Evolutionary conservation across 2,797 vertebrate genomes (phyloP), one percentile per base, ranked within the genome.

Genomic region (Rhabdomys pumilio): DNA sequence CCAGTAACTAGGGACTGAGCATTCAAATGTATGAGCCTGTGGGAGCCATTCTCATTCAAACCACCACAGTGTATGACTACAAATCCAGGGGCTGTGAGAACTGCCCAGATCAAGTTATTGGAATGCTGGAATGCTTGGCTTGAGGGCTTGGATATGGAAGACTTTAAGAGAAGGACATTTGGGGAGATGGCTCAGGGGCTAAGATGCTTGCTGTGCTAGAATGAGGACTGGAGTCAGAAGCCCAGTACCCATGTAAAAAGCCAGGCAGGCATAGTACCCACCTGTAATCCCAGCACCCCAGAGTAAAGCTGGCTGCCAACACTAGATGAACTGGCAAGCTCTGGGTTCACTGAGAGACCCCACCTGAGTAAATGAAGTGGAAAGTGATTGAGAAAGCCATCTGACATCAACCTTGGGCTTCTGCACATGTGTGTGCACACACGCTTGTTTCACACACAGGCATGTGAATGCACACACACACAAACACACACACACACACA

Each of bases 141-240:
- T 3, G 13, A 14, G 12, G 44, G 15, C 29, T 24, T 2, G 3
- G 67, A 1, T 65, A 1, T 1, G 6, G 34, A 38, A 22, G 26
- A n/a, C 7, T 50, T 94, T 44, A 14, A 34, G 55, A 63, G 61
- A 20, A 1, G 9, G 13, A 47, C 10, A 13, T 19, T 20, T 75
- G 69, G 26, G 24, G n/a, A 12, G 10, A 29, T 22, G 14, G 26
- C 53, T 87, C 24, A 41, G 15, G 50, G 50, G 50, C 11, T 41
- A 87, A 41, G 72, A 72, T 72, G 14, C 7, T 87, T 57, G 34
- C 31, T 6, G 1, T 55, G 13, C 14, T 55, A 20, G 53, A 19
- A 6, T n/a, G 38, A 57, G 15, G n/a, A 44, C 57, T 63, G 17
- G 38, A 63, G 44, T 63, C 0, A 0, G 57, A 77, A 73, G 29